phyloP scores from a whole-genome alignment of 2,797 vertebrate genomes.

The Botia almorhae region DNA sequence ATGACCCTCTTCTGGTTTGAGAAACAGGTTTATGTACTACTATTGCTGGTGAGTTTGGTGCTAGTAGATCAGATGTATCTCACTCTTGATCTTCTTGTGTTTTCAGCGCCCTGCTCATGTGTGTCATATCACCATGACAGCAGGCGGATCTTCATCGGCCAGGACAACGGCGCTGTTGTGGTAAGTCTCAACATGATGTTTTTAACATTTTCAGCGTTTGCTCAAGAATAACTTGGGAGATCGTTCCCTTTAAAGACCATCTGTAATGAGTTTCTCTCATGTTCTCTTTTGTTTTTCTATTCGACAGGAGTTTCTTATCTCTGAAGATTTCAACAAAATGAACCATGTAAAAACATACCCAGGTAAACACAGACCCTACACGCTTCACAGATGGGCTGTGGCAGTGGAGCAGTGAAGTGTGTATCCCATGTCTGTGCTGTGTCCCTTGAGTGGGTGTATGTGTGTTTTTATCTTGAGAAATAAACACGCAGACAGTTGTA shows the following conservation, averaged over 20 bases:
- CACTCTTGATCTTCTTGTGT: neutral
- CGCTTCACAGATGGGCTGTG: too few species aligned
- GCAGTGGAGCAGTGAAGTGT: too few species aligned
- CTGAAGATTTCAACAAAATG: constrained; percentile 99
- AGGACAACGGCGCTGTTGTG: constrained; percentile 95
- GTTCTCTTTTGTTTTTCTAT: too few species aligned
- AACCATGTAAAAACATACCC: constrained; percentile 96
- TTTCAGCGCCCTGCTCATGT: constrained; percentile 88
- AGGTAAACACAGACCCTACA: constrained; percentile 76
- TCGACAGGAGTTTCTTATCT: constrained; percentile 91
- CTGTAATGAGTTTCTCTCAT: too few species aligned
- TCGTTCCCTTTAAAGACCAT: too few species aligned
- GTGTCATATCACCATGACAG: constrained; percentile 96
- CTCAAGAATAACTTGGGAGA: neutral
- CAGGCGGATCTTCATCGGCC: constrained; percentile 93
- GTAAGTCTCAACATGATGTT: constrained; percentile 83
- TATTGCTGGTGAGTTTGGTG: too few species aligned
- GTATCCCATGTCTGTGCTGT: too few species aligned
- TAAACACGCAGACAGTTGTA: too few species aligned
- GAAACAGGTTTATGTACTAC: too few species aligned
- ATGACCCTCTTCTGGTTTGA: too few species aligned
- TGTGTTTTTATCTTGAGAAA: too few species aligned
- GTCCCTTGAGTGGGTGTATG: too few species aligned
- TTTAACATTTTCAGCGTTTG: neutral
- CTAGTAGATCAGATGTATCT: neutral